Evolutionary conservation across 2,888 invertebrate genomes (phyloP), one percentile per base, ranked within the genome.

Genomic region (Nematopogon swammerdamellus): DNA sequence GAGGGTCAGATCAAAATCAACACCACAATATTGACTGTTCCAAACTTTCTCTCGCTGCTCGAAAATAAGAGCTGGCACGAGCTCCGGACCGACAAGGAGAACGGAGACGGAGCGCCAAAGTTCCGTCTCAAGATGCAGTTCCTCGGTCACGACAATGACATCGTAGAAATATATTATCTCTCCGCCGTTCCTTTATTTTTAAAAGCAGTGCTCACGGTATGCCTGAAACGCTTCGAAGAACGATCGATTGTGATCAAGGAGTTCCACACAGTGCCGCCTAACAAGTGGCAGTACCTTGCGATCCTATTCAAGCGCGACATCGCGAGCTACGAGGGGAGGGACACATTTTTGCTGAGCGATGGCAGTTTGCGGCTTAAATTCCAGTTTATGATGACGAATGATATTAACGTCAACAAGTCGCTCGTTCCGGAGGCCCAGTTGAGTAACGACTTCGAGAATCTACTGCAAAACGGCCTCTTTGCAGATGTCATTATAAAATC

Each of bases 51-150:
- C 16, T 59, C 60, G 45, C 53, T 75, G 4, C 56, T 79, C 29
- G 70, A 72, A 54, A 70, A 68, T 51, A 76, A 72, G 60, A 59
- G 59, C 2, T 63, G 57, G 2, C 58, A 67, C 45, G 77, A 77
- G 53, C 68, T 75, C 52, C 70, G 75, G 16, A 70, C 72, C 0
- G 67, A 69, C 44, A 70, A 67, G 54, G 6, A 14, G 20, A 19
- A 19, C 19, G 45, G 45, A 5, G 19, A n/a, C 14, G 3, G 8
- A 18, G 16, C 44, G 44, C 4, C 10, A 8, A 44, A 63, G 49
- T 76, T 77, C 50, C 72, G 74, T 54, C 55, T 77, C 25, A 79
- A 77, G 59, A 75, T 79, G 68, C 68, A 70, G 50, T 73, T 77
- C 52, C 55, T 74, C 42, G 79, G 79, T 1, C 63, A 66, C 45